Percentiles rank a stretch among this genome's conserved stretches.
Conservation (phyloP, 2,113 vertebrate species). For the Chloropsis hardwickii region DNA sequence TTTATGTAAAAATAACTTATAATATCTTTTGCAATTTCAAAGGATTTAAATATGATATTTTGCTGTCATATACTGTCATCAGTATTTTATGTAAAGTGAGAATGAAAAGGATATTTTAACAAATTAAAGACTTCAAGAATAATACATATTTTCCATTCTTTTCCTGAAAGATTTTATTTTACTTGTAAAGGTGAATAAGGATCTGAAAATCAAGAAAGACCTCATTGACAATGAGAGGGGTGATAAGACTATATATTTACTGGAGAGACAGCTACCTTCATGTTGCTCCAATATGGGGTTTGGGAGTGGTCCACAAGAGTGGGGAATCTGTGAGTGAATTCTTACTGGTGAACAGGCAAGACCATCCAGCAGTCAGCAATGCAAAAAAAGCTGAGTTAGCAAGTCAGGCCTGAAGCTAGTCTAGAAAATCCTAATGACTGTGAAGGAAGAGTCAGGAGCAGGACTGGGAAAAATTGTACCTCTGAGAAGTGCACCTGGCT, state of each 20-base stretch:
- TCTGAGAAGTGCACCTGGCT: background rate
- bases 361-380: background rate
- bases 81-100: background rate
- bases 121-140: background rate
- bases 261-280: background rate
- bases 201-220: background rate
- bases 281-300: background rate
- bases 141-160: background rate
- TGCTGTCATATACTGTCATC: background rate
- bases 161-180: background rate
- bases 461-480: background rate
- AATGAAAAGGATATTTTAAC: background rate
- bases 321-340: background rate
- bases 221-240: background rate
- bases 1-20: background rate
- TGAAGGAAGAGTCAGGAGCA: background rate
- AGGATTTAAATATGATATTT: background rate
- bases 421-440: background rate
- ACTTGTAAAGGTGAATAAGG: background rate
- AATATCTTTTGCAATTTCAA: background rate
- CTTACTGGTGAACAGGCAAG: accelerated
- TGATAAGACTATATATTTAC: background rate
- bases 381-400: accelerated
- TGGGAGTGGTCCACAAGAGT: background rate
- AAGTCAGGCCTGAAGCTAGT: background rate